Evolutionary conservation across 2,113 vertebrate genomes (phyloP).

Genomic region (Mellivora capensis): DNA sequence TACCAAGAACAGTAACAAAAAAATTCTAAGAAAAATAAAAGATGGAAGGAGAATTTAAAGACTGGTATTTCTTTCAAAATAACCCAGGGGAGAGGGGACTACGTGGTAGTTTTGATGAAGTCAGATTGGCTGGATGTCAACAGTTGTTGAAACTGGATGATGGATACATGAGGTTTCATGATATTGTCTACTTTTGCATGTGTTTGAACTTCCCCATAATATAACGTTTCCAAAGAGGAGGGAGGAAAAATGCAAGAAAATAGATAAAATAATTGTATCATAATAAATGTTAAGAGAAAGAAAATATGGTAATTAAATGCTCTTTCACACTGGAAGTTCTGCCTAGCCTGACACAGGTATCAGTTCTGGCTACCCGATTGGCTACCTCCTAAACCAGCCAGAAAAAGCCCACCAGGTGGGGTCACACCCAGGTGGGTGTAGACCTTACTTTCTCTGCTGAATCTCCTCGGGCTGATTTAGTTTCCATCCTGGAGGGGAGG

Average conservation of each 20-base stretch:
- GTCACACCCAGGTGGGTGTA: neutral
- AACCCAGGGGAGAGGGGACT: neutral
- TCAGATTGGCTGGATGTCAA: neutral
- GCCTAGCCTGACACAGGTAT: neutral
- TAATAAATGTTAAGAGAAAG: neutral
- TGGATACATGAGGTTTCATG: neutral
- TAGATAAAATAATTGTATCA: neutral
- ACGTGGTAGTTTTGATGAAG: neutral
- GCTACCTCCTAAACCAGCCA: neutral
- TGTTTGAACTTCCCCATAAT: neutral
- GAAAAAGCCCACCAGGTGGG: neutral
- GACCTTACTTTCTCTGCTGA: neutral
- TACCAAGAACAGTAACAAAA: neutral
- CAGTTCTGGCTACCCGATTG: neutral
- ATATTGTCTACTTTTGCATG: neutral
- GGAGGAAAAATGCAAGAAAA: neutral
- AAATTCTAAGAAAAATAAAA: neutral
- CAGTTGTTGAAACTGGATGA: neutral
- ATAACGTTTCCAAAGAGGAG: neutral
- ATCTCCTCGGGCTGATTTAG: neutral
- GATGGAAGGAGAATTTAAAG: neutral
- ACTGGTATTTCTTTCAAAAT: neutral
- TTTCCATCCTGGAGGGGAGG: neutral
- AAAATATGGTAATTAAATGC: neutral
- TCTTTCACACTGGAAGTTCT: neutral